These are phyloP conservation scores for Anarrhichthys ocellatus DNA, from an alignment of 2,113 vertebrate genomes.

Conservation along the genomic window DNA sequence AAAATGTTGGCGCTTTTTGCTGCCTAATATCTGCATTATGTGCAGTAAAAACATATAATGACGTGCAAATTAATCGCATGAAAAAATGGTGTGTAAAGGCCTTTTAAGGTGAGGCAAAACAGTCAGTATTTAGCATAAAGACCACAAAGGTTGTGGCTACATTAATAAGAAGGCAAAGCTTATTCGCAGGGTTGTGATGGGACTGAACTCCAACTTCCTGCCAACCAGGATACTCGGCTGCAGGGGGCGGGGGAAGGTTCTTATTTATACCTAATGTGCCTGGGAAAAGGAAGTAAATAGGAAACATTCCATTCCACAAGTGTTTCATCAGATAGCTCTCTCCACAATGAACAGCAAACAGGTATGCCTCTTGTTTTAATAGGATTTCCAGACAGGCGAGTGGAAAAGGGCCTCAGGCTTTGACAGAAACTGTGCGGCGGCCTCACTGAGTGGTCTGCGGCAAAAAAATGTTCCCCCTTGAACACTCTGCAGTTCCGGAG, in stretches of 20 bases:
- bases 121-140: neutral
- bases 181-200: neutral
- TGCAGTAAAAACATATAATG: neutral
- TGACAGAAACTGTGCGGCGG: neutral
- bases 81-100: neutral
- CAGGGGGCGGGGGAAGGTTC: neutral
- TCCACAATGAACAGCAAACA: neutral
- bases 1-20: too few species aligned
- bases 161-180: neutral
- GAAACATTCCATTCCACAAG: constrained; percentile 14
- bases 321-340: constrained; percentile 26
- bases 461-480: neutral
- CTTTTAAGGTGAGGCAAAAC: neutral
- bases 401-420: constrained; percentile 14
- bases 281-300: neutral
- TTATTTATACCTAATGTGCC: neutral
- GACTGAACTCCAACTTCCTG: neutral
- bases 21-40: too few species aligned
- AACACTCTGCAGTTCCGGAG: constrained; percentile 5
- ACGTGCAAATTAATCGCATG: neutral
- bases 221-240: neutral
- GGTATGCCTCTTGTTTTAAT: constrained; percentile 8
- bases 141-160: neutral
- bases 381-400: constrained; percentile 20
- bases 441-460: constrained; percentile 15